Conservation (phyloP, 92 coral and sea anemone species). For the Meandrina meandrites region DNA sequence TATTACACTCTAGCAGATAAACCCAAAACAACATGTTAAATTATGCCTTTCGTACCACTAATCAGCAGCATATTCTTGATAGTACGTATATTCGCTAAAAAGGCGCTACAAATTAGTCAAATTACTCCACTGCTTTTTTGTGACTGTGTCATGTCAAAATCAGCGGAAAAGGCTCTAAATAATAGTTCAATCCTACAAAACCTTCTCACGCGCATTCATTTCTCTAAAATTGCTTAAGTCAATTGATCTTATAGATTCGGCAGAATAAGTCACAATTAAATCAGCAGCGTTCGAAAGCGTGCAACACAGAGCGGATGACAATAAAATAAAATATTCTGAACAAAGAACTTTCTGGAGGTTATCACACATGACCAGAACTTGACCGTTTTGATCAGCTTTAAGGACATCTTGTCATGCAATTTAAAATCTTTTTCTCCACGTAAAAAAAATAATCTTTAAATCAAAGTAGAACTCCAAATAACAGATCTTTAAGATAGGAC, state of each 20-base stretch:
- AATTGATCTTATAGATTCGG: not conserved
- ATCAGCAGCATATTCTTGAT: not conserved
- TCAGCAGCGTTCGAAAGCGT: not conserved
- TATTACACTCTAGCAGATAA: no score
- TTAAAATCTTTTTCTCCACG: not conserved
- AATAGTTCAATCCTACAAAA: not conserved
- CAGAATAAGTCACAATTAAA: not conserved
- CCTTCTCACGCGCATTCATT: not conserved
- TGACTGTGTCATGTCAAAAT: constrained; percentile 1
- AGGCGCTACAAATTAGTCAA: not conserved
- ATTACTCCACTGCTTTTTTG: not conserved
- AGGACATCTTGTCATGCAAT: not conserved
- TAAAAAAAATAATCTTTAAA: not conserved
- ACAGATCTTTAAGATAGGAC: not conserved
- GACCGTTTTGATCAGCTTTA: not conserved
- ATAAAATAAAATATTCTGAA: not conserved
- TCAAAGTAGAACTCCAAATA: not conserved
- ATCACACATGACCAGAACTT: constrained; percentile 3
- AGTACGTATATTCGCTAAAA: not conserved
- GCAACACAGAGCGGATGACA: not conserved
- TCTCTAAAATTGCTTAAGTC: not conserved
- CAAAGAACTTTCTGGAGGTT: not conserved
- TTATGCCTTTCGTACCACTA: not conserved
- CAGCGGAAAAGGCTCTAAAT: not conserved
- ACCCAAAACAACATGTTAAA: not conserved